Percentiles rank a stretch among this genome's conserved stretches.
phyloP scores from a whole-genome alignment of 2,888 invertebrate genomes.

The Spilarctia lutea region DNA sequence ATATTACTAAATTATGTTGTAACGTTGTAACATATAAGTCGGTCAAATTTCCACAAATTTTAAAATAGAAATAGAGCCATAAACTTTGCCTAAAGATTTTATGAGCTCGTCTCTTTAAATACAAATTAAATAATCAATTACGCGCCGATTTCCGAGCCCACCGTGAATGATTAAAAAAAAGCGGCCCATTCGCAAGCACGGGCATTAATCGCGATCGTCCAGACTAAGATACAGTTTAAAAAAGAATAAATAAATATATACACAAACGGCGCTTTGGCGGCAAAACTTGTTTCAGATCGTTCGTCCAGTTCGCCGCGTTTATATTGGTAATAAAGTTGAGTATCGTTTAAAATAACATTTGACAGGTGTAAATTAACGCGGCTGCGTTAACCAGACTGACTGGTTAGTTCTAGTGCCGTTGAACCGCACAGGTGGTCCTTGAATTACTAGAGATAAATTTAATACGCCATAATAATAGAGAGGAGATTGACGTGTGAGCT shows the following conservation, averaged over 20 bases:
- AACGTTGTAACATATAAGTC: not conserved
- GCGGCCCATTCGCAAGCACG: conserved; percentile 60
- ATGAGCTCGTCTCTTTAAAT: conserved; percentile 22
- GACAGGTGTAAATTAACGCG: conserved; percentile 75
- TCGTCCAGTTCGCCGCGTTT: conserved; percentile 59
- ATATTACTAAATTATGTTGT: conserved; percentile 16
- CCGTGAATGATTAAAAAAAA: conserved; percentile 61
- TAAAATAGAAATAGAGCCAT: conserved; percentile 10
- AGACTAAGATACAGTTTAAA: conserved; percentile 76
- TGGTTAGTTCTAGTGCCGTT: conserved; percentile 80
- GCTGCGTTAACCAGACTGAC: conserved; percentile 79
- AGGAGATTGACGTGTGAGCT: conserved; percentile 62
- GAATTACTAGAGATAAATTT: conserved; percentile 82
- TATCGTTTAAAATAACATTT: conserved; percentile 66
- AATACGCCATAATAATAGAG: conserved; percentile 81
- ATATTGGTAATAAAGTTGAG: conserved; percentile 64
- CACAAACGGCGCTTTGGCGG: conserved; percentile 77
- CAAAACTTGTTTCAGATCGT: conserved; percentile 62
- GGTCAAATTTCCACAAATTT: not conserved
- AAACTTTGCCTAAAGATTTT: conserved; percentile 5
- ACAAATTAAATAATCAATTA: conserved; percentile 35
- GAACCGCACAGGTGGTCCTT: conserved; percentile 83
- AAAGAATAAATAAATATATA: conserved; percentile 70
- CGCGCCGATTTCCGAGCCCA: conserved; percentile 55
- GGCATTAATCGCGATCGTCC: conserved; percentile 75